Evolutionary conservation across 2,888 invertebrate genomes (phyloP).

Genomic region (Caenorhabditis japonica): DNA sequence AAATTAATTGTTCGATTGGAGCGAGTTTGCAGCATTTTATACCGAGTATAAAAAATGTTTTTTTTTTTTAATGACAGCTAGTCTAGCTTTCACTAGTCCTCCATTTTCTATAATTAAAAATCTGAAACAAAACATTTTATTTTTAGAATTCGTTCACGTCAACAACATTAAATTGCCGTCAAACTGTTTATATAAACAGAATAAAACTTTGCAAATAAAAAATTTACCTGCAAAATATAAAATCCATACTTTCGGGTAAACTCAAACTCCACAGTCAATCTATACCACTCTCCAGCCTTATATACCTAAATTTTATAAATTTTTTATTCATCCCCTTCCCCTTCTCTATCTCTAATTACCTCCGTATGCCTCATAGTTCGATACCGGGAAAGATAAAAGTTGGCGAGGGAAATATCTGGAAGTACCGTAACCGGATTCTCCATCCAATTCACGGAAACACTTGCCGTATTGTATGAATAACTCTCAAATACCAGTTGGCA

Average conservation of each 20-base stretch:
- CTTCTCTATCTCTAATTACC: conserved; percentile 24
- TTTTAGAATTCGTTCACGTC: no score
- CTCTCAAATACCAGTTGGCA: conserved; percentile 67
- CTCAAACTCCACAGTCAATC: conserved; percentile 70
- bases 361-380: conserved; percentile 67
- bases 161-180: no score
- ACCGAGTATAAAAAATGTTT: no score
- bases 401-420: conserved; percentile 66
- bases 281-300: conserved; percentile 75
- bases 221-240: conserved; percentile 73
- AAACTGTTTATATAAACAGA: no score
- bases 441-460: conserved; percentile 73
- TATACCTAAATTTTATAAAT: conserved; percentile 38
- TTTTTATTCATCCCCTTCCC: not conserved
- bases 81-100: no score
- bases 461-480: conserved; percentile 75
- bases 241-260: conserved; percentile 72
- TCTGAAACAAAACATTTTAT: no score
- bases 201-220: no score
- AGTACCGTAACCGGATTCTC: conserved; percentile 67
- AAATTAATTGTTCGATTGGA: no score
- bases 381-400: conserved; percentile 63
- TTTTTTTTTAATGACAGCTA: no score
- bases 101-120: no score
- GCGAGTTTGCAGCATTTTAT: no score